Percentiles rank a stretch among this genome's conserved stretches.
Evolutionary conservation across 2,888 invertebrate species (phyloP).

Genomic region (Cancer borealis): DNA sequence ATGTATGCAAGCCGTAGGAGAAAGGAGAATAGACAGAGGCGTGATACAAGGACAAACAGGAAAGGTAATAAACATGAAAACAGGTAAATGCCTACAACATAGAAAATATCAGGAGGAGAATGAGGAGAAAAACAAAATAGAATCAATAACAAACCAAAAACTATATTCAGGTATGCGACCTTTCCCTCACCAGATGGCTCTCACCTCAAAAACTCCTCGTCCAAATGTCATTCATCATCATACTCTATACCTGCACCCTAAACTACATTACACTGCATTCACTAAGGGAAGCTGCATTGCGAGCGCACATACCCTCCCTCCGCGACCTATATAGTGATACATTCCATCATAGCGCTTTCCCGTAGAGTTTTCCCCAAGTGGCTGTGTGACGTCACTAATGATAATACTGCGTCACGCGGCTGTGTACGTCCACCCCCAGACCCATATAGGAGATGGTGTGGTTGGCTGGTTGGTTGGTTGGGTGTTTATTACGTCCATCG

Average conservation of each 20-base stretch:
- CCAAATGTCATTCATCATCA: not conserved
- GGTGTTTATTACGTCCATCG: not conserved
- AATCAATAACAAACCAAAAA: not conserved
- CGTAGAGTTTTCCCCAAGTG: not conserved
- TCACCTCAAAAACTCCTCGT: not conserved
- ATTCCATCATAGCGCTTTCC: no score
- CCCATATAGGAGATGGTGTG: not conserved
- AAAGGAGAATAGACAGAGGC: not conserved
- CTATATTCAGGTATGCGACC: not conserved
- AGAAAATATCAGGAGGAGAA: not conserved
- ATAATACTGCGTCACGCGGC: not conserved
- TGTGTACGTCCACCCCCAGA: not conserved
- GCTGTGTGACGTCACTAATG: not conserved
- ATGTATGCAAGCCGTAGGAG: not conserved
- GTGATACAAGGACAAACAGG: not conserved
- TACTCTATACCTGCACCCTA: not conserved
- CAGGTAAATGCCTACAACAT: not conserved
- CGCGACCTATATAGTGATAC: not conserved
- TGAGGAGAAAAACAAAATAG: not conserved
- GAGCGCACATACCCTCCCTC: not conserved
- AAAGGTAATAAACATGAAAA: not conserved
- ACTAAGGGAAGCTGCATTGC: not conserved
- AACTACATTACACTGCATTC: not conserved
- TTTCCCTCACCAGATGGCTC: not conserved
- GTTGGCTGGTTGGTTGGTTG: slow-evolving; percentile 10